These are phyloP conservation scores for Hermetia illucens DNA, from an alignment of 1,140 invertebrate genomes.

Conservation along the genomic window DNA sequence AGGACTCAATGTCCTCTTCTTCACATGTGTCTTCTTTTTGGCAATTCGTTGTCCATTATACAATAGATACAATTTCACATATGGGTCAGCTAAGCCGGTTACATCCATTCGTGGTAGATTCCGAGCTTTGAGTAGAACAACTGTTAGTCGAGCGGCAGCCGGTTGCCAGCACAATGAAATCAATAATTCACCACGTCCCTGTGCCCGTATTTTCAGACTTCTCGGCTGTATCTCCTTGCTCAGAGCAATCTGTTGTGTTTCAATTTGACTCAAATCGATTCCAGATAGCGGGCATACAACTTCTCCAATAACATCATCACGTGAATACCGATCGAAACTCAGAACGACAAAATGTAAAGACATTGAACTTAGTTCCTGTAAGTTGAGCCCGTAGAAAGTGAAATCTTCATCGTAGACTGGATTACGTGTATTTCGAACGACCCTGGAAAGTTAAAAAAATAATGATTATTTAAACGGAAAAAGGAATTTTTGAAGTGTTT, in stretches of 20 bases:
- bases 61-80: slow-evolving; percentile 93
- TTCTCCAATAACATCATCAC: slow-evolving; percentile 95
- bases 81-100: slow-evolving; percentile 84
- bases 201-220: slow-evolving; percentile 74
- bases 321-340: slow-evolving; percentile 92
- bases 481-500: too few species aligned
- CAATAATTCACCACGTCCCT: slow-evolving; percentile 78
- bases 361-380: slow-evolving; percentile 68
- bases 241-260: slow-evolving; percentile 60
- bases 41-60: slow-evolving; percentile 94
- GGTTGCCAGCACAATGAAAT: slow-evolving; percentile 91
- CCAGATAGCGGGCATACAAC: slow-evolving; percentile 74
- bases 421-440: slow-evolving; percentile 79
- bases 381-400: slow-evolving; percentile 84
- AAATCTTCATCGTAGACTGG: slow-evolving; percentile 95
- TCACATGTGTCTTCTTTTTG: slow-evolving; percentile 98
- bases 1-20: slow-evolving; percentile 92
- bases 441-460: slow-evolving; percentile 38
- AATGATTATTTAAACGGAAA: neutral
- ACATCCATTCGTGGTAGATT: slow-evolving; percentile 93
- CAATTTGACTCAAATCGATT: slow-evolving; percentile 63
- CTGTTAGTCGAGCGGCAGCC: slow-evolving; percentile 72
- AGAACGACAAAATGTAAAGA: slow-evolving; percentile 88
- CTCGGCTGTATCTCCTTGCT: slow-evolving; percentile 74
- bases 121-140: slow-evolving; percentile 82